Percentiles rank a stretch among this genome's conserved stretches.
These are phyloP conservation scores for Ophonus ardosiacus DNA, from an alignment of 2,888 invertebrate species.

Conservation along the genomic window DNA sequence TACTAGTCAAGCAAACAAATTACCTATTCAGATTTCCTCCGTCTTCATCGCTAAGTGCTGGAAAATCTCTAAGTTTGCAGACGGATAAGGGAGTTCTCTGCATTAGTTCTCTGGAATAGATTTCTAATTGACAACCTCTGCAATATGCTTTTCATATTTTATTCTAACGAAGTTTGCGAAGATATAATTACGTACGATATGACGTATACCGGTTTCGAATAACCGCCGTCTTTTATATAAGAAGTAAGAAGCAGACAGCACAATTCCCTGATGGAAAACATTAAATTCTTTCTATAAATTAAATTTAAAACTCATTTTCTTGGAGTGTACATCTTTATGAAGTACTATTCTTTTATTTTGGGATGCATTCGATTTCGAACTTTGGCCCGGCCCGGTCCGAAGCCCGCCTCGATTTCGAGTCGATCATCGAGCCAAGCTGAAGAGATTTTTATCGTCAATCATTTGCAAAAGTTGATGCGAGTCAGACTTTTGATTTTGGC, in stretches of 20 bases:
- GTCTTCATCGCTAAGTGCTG: background rate
- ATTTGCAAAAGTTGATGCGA: too few species aligned
- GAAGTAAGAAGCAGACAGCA: background rate
- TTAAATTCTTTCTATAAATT: background rate
- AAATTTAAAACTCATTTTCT: slow-evolving; percentile 8
- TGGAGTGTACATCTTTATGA: background rate
- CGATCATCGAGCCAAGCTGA: too few species aligned
- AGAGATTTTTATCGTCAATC: too few species aligned
- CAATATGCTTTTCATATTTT: slow-evolving; percentile 15
- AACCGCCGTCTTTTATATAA: slow-evolving; percentile 14
- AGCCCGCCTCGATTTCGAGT: too few species aligned
- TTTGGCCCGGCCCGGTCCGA: too few species aligned
- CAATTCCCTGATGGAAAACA: slow-evolving; percentile 9
- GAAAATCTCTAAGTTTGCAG: background rate
- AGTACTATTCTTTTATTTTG: too few species aligned
- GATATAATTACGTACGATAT: slow-evolving; percentile 35
- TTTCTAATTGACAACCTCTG: slow-evolving; percentile 10
- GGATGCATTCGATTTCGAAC: too few species aligned
- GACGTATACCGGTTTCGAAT: slow-evolving; percentile 38
- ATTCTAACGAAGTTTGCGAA: slow-evolving; percentile 25
- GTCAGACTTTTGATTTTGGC: too few species aligned
- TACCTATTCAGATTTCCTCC: too few species aligned
- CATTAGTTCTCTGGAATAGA: background rate
- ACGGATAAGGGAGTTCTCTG: slow-evolving; percentile 10
- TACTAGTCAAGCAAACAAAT: too few species aligned